Evolutionary conservation across 2,797 vertebrate genomes (phyloP).

Genomic region (Limnodromus scolopaceus): DNA sequence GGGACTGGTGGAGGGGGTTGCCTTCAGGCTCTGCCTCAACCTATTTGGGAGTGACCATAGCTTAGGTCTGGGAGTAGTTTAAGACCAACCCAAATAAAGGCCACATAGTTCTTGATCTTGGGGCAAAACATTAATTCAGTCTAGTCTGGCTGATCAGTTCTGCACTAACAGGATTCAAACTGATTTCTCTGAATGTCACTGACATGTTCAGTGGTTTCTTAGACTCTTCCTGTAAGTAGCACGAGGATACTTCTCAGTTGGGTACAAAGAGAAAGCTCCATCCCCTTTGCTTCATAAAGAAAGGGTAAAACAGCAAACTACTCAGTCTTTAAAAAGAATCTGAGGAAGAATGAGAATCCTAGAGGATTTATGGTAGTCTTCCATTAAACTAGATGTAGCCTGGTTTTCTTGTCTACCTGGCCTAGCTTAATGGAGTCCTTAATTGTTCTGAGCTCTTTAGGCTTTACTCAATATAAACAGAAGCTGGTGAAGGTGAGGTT

Average conservation of each 20-base stretch:
- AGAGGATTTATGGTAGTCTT: not conserved
- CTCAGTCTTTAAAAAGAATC: not conserved
- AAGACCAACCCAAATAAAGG: not conserved
- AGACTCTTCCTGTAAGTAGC: not conserved
- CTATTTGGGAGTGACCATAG: not conserved
- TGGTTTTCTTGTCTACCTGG: not conserved
- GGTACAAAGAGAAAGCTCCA: not conserved
- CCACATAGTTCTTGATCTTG: not conserved
- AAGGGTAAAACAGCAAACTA: not conserved
- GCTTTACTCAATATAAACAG: not conserved
- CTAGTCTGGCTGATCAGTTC: not conserved
- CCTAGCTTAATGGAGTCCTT: not conserved
- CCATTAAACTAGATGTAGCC: not conserved
- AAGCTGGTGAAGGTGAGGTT: not conserved
- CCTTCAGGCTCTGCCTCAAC: not conserved
- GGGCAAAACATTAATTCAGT: not conserved
- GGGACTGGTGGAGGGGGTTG: not conserved
- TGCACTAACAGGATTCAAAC: not conserved
- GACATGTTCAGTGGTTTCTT: not conserved
- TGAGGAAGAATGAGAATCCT: not conserved
- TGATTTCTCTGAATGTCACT: not conserved
- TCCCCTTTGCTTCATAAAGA: not conserved
- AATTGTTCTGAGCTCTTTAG: not conserved
- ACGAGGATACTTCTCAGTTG: not conserved
- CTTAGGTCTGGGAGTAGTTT: not conserved